phyloP scores from a whole-genome alignment of 1,140 invertebrate species.

The Homarus americanus region DNA sequence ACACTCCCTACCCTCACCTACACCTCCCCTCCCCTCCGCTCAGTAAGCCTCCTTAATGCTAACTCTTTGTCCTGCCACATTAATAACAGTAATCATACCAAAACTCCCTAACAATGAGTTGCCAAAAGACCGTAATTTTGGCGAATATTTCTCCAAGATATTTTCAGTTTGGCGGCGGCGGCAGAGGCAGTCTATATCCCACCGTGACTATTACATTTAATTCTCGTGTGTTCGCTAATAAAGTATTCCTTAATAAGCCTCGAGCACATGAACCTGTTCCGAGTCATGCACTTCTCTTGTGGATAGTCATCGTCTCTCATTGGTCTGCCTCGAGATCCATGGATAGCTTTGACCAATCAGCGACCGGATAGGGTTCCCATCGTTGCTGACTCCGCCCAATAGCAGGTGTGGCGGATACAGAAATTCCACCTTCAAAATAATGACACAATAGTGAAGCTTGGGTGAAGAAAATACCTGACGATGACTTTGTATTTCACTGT shows the following conservation, averaged over 20 bases:
- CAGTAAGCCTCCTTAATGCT: no score
- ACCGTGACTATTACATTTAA: background rate
- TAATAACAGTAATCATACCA: no score
- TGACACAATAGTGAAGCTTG: background rate
- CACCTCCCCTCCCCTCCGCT: no score
- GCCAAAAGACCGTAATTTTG: background rate
- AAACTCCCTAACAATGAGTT: no score
- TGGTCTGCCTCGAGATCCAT: background rate
- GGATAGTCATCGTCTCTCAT: background rate
- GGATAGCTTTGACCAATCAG: background rate
- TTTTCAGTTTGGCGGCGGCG: background rate
- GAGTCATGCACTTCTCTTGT: background rate
- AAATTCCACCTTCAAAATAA: background rate
- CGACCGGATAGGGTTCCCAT: background rate
- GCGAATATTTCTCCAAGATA: background rate
- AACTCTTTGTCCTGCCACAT: no score
- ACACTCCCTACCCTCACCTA: no score
- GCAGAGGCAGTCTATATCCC: background rate
- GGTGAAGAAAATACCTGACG: background rate
- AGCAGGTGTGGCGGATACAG: background rate
- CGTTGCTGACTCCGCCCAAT: background rate
- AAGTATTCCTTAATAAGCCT: background rate
- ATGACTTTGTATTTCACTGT: background rate
- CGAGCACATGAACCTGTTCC: background rate
- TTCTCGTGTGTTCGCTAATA: background rate